Percentiles rank a stretch among this genome's conserved stretches.
Evolutionary conservation across 2,113 vertebrate species (phyloP).

Genomic region (Neogale vison): DNA sequence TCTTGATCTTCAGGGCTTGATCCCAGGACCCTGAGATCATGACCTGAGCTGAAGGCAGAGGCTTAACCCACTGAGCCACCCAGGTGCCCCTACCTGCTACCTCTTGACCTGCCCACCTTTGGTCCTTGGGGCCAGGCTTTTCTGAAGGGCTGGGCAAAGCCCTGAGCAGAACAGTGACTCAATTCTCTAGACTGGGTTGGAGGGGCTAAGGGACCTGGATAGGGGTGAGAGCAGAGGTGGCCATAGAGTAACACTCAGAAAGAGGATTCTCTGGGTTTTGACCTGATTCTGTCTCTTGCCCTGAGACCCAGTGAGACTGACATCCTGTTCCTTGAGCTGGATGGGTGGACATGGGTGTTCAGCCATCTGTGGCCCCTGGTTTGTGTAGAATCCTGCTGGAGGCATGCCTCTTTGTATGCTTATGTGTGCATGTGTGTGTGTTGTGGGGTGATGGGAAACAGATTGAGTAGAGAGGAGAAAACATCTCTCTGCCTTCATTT

Average conservation of each 20-base stretch:
- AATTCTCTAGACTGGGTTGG: background rate
- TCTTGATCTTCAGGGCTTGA: too few species aligned
- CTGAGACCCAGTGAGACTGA: background rate
- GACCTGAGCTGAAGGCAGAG: too few species aligned
- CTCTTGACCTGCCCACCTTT: background rate
- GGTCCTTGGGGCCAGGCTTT: background rate
- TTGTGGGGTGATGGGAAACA: background rate
- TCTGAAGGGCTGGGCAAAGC: background rate
- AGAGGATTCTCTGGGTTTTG: background rate
- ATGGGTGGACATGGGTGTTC: background rate
- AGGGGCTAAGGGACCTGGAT: background rate
- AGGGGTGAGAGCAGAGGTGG: background rate
- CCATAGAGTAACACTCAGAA: background rate
- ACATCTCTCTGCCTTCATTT: background rate
- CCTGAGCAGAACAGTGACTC: background rate
- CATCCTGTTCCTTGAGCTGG: background rate
- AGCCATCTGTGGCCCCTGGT: background rate
- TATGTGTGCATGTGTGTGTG: background rate
- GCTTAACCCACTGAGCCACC: too few species aligned
- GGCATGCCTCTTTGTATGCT: background rate
- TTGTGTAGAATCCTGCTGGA: background rate
- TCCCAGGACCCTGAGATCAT: too few species aligned
- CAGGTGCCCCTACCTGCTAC: background rate
- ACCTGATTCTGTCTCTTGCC: background rate
- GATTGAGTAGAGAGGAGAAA: background rate